Evolutionary conservation across 1,140 invertebrate species (phyloP), one percentile per base, ranked within the genome.

Genomic region (Ectropis grisescens): DNA sequence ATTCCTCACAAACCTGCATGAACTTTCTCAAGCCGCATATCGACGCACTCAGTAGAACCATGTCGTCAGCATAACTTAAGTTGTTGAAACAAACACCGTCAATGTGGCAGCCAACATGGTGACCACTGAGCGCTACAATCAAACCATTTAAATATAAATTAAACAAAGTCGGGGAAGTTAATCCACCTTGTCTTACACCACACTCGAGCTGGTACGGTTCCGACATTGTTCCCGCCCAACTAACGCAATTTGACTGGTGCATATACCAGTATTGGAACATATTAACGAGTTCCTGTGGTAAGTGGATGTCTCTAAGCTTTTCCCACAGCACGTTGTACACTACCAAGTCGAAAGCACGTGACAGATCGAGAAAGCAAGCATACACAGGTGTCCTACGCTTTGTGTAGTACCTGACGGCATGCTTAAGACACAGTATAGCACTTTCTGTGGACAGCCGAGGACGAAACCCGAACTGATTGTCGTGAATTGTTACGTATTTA

Each of bases 391-490:
- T 41, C 11, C 14, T 41, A n/a, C 33, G 23, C 1, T 8, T 13
- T 6, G 32, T 42, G n/a, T 42, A 41, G 9, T 41, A 42, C 14
- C 8, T 32, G 9, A 42, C 34, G 28, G 29, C 24, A 1, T 42
- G 34, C 25, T 42, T 42, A 2, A 42, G 10, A 11, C 13, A 8
- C 8, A 42, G 16, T 5, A 42, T 37, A 1, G 34, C 34, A 11
- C 24, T 31, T 11, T 37, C 40, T 2, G 34, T 42, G 8, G 40
- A 42, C 12, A 42, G 2, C 2, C 29, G 24, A 0, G 29, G n/a
- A 29, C 34, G 26, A 27, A 42, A 42, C 1, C 36, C 37, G 29
- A 46, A 46, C n/a, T 46, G 29, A 5, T 31, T 23, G 7, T 39
- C 32, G 11, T 39, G 14, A 6, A 35, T 9, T 1, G 10, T 19